Percentiles rank a stretch among this genome's conserved stretches.
These are phyloP conservation scores for Proctacanthus coquilletti DNA, from an alignment of 1,140 invertebrate species.

Conservation along the genomic window DNA sequence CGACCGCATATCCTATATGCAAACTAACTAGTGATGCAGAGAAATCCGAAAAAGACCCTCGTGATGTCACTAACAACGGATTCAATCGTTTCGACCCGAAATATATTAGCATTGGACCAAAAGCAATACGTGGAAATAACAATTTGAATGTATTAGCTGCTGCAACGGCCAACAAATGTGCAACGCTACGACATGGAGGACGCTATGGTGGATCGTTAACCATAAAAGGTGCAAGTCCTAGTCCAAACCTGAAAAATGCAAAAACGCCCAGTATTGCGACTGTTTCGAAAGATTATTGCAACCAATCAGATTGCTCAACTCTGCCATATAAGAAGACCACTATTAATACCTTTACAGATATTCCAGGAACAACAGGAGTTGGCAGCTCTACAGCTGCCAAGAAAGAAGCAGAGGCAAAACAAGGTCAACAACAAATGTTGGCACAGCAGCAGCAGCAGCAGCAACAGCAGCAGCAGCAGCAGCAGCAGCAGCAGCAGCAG, in stretches of 20 bases:
- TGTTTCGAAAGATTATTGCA: conserved; percentile 28
- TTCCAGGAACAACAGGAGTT: conserved; percentile 26
- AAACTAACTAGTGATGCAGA: conserved; percentile 13
- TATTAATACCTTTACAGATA: conserved; percentile 27
- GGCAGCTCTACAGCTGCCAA: conserved; percentile 20
- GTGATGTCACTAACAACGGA: conserved; percentile 29
- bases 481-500: conserved; percentile 9
- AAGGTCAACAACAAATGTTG: conserved; percentile 13
- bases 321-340: conserved; percentile 26
- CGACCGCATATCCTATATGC: conserved; percentile 20
- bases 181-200: conserved; percentile 26
- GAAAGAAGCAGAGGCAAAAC: conserved; percentile 11
- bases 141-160: conserved; percentile 22
- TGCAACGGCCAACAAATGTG: conserved; percentile 22
- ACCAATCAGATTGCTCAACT: conserved; percentile 24
- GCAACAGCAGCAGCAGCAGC: conserved; percentile 23
- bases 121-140: conserved; percentile 33
- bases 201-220: conserved; percentile 33
- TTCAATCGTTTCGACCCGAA: conserved; percentile 45
- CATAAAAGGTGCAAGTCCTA: conserved; percentile 26
- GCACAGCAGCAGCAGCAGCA: conserved; percentile 14
- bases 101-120: conserved; percentile 42
- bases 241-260: conserved; percentile 25
- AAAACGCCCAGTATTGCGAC: conserved; percentile 28
- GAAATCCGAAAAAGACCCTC: conserved; percentile 23